These are phyloP conservation scores for Fratercula arctica DNA, from an alignment of 2,797 vertebrate species.

Conservation along the genomic window DNA sequence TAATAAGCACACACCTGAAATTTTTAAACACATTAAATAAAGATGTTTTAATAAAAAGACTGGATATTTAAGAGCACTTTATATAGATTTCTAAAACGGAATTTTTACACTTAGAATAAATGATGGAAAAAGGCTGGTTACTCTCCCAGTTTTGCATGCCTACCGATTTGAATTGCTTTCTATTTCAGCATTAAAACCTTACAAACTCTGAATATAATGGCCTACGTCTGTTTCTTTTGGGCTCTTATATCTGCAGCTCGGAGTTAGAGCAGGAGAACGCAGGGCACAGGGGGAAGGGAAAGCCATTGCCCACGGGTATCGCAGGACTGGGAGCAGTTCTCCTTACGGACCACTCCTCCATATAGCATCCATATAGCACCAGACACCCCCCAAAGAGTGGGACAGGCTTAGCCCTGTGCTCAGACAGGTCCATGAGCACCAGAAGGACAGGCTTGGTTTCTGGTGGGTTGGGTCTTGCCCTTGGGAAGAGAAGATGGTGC, in stretches of 20 bases:
- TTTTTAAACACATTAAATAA: background rate
- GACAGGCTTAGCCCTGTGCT: rapidly evolving
- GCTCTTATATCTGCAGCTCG: background rate
- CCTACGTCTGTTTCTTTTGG: background rate
- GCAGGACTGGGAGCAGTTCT: background rate
- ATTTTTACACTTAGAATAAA: background rate
- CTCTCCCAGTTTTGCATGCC: background rate
- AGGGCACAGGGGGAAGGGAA: background rate
- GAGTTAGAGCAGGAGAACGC: background rate
- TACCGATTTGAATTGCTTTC: background rate
- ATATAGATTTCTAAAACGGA: background rate
- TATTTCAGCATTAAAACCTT: background rate
- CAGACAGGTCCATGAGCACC: background rate
- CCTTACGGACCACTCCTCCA: rapidly evolving
- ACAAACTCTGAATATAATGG: background rate
- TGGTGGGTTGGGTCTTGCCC: background rate
- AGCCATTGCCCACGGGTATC: background rate
- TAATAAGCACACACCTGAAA: background rate
- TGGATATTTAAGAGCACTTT: background rate
- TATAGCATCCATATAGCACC: rapidly evolving
- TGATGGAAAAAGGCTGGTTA: background rate
- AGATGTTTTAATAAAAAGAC: background rate
- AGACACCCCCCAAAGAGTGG: background rate
- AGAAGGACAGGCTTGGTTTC: background rate
- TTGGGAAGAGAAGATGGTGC: background rate